phyloP scores from a whole-genome alignment of 1,140 invertebrate genomes.

The Limonius californicus region DNA sequence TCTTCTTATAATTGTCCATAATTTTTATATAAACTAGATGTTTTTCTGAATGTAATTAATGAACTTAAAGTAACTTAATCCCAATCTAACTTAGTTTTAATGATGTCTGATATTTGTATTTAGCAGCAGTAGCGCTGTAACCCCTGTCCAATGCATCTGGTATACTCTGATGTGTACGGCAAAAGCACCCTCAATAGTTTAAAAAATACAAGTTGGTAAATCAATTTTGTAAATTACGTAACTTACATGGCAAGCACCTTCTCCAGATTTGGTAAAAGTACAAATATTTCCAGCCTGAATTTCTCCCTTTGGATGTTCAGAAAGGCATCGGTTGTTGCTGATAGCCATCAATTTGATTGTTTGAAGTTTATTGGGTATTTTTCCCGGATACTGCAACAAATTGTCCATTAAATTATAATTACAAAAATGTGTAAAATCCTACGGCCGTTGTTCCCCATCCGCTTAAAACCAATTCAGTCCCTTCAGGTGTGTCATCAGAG shows the following conservation, averaged over 20 bases:
- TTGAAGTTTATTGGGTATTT: constrained; percentile 20
- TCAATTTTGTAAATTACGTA: no score
- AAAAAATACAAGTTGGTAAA: no score
- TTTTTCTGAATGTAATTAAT: no score
- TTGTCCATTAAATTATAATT: neutral
- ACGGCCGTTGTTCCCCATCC: constrained; percentile 49
- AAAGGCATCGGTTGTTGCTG: neutral
- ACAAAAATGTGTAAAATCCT: constrained; percentile 15
- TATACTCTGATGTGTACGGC: no score
- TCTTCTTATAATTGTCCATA: no score
- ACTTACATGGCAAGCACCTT: constrained; percentile 24
- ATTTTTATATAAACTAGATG: no score
- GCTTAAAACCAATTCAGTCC: constrained; percentile 39
- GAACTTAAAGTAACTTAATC: no score
- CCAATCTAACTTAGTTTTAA: no score
- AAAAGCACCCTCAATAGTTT: no score
- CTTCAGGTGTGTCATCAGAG: constrained; percentile 37
- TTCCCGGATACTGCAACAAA: constrained; percentile 17
- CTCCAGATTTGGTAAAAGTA: constrained; percentile 14
- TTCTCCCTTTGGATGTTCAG: neutral
- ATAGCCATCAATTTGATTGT: constrained; percentile 17
- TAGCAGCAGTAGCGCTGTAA: no score
- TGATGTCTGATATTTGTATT: no score
- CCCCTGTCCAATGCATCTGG: no score
- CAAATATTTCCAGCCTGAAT: neutral